A percentile compares a stretch with the other conserved stretches of the same genome.
Conservation (phyloP, 2,888 invertebrate genomes). For the Cylloceria caligata region DNA sequence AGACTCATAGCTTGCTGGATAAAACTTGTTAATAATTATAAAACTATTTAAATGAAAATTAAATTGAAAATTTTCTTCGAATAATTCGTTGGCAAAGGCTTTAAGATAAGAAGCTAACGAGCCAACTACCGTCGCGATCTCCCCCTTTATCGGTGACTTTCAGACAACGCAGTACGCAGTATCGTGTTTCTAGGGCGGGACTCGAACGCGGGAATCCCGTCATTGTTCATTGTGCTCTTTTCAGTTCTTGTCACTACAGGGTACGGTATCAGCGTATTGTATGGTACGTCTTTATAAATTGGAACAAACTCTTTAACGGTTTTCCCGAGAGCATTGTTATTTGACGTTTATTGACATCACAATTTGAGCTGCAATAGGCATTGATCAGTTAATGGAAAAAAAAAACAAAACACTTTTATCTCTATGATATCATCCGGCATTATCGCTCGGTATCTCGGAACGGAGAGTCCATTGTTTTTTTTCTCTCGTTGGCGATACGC, state of each 20-base stretch:
- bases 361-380: neutral
- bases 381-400: neutral
- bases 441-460: slow-evolving; percentile 2
- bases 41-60: no score
- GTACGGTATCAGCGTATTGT: no score
- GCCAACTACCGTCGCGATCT: no score
- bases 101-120: no score
- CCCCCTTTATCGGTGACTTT: neutral
- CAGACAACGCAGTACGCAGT: neutral
- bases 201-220: slow-evolving; percentile 18
- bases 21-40: no score
- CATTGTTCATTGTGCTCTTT: no score
- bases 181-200: neutral
- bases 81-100: no score
- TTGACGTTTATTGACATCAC: no score
- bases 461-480: neutral
- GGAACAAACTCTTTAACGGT: neutral
- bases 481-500: neutral
- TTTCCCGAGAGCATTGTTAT: neutral
- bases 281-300: neutral
- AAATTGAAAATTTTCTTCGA: no score
- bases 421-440: neutral
- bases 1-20: no score
- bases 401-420: neutral
- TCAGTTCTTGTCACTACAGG: no score